Conservation (phyloP, 2,113 vertebrate species). For the Conger conger region DNA sequence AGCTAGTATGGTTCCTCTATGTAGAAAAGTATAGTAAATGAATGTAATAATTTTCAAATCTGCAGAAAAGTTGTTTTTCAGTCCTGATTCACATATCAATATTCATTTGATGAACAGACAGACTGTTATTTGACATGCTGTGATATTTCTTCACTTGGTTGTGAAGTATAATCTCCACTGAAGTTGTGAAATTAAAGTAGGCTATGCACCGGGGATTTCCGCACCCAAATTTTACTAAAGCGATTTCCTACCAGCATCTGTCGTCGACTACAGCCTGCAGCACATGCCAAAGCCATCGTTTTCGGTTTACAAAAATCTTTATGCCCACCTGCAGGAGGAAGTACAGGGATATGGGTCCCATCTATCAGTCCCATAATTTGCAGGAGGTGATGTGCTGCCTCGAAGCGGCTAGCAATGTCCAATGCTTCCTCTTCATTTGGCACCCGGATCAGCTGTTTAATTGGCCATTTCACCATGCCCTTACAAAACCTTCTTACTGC, state of each 20-base stretch:
- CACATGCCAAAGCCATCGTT: constrained; percentile 1
- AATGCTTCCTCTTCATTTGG: constrained; percentile 5
- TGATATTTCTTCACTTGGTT: no score
- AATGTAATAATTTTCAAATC: no score
- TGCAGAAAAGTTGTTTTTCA: no score
- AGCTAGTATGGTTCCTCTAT: no score
- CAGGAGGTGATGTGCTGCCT: neutral
- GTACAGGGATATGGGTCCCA: constrained; percentile 15
- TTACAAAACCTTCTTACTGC: constrained; percentile 25
- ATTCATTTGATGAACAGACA: no score
- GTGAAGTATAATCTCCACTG: no score
- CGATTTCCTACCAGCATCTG: neutral
- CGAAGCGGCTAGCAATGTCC: constrained; percentile 5
- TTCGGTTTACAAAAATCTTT: neutral
- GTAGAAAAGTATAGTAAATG: no score
- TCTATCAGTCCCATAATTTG: constrained; percentile 12
- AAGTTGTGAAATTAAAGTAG: no score
- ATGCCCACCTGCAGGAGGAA: neutral
- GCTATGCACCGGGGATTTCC: no score
- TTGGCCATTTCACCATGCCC: neutral
- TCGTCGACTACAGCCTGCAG: constrained; percentile 3
- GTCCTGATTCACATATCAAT: no score
- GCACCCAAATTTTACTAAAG: no score
- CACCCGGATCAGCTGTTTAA: neutral
- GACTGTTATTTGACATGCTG: no score